Evolutionary conservation across 2,888 invertebrate genomes (phyloP).

Genomic region (Ormyrus nitidulus): DNA sequence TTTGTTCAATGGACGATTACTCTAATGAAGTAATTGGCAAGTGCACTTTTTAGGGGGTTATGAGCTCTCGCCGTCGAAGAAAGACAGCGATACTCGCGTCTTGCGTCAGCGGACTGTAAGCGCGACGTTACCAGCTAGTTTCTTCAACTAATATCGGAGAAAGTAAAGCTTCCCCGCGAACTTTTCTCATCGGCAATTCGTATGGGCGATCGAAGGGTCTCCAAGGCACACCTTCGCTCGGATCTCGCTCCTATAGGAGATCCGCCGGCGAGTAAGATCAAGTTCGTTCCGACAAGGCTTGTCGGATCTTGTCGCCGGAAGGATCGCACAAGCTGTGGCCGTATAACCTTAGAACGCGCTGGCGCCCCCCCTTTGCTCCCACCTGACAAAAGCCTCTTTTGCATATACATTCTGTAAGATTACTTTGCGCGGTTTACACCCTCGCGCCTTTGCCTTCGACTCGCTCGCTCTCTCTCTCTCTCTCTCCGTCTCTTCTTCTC

Average conservation of each 20-base stretch:
- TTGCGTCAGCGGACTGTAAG: no score
- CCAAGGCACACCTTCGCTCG: neutral
- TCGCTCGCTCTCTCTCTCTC: neutral
- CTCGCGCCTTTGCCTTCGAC: slow-evolving; percentile 60
- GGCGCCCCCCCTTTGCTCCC: slow-evolving; percentile 15
- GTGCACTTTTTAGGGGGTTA: neutral
- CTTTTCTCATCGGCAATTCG: neutral
- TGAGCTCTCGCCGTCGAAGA: neutral
- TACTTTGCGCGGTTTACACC: slow-evolving; percentile 75
- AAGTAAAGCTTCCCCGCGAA: neutral
- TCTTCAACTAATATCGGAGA: neutral
- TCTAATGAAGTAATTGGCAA: slow-evolving; percentile 38
- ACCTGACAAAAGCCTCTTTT: slow-evolving; percentile 70
- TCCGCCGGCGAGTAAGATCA: slow-evolving; percentile 35
- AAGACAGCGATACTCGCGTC: neutral
- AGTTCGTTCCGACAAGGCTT: slow-evolving; percentile 62
- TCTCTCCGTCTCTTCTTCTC: slow-evolving; percentile 60
- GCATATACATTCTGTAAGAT: slow-evolving; percentile 76
- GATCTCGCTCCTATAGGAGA: neutral
- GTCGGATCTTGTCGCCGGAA: slow-evolving; percentile 69
- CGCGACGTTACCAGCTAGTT: no score
- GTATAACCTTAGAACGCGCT: slow-evolving; percentile 52
- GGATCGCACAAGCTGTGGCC: slow-evolving; percentile 73
- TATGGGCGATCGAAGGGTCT: slow-evolving; percentile 2
- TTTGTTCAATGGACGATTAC: slow-evolving; percentile 1